A percentile compares a stretch with the other conserved stretches of the same genome.
These are phyloP conservation scores for Drosophila vallismaia DNA, from an alignment of 2,888 invertebrate genomes.

Conservation along the genomic window DNA sequence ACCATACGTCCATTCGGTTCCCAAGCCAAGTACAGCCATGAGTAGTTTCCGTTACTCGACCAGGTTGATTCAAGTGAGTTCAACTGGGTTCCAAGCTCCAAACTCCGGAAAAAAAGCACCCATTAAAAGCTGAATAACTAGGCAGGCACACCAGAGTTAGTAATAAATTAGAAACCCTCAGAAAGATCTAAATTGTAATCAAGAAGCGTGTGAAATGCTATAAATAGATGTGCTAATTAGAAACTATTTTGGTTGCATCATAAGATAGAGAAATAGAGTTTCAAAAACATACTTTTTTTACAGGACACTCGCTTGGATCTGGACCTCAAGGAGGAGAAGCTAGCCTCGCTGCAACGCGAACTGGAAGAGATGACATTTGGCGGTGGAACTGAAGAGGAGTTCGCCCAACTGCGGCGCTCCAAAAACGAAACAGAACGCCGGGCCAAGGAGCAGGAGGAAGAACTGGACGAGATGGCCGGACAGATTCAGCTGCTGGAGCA, in stretches of 20 bases:
- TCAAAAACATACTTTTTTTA: conserved; percentile 19
- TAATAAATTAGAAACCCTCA: not conserved
- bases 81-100: conserved; percentile 15
- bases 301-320: conserved; percentile 94
- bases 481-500: conserved; percentile 95
- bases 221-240: not conserved
- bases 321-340: conserved; percentile 94
- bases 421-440: conserved; percentile 95
- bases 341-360: conserved; percentile 91
- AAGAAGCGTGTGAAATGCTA: not conserved
- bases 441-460: conserved; percentile 95
- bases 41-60: conserved; percentile 72
- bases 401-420: conserved; percentile 91
- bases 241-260: too few relatives aligned
- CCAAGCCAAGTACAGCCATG: conserved; percentile 63
- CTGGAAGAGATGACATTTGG: conserved; percentile 93
- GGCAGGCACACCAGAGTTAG: not conserved
- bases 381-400: conserved; percentile 93
- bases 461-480: conserved; percentile 97
- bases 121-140: conserved; percentile 9
- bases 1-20: conserved; percentile 15
- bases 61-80: conserved; percentile 64
- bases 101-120: conserved; percentile 3
- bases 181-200: not conserved
- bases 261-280: too few relatives aligned